These are phyloP conservation scores for Sinosuthora webbiana DNA, from an alignment of 2,113 vertebrate species.

Conservation along the genomic window DNA sequence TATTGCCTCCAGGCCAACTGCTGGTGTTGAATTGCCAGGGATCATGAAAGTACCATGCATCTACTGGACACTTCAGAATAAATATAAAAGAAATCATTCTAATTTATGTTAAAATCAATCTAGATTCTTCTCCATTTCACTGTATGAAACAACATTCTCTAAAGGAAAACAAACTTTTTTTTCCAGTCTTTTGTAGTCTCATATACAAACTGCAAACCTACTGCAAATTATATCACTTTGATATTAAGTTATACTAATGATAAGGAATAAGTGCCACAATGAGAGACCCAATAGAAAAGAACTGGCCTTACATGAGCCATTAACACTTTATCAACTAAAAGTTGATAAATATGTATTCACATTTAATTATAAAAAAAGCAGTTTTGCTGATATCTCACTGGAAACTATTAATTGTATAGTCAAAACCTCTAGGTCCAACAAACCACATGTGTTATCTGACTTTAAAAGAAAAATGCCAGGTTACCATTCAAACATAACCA, in stretches of 20 bases:
- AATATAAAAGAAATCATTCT: neutral
- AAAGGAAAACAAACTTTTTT: neutral
- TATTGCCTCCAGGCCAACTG: slow-evolving; percentile 25
- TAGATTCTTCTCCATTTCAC: neutral
- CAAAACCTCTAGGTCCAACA: neutral
- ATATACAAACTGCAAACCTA: neutral
- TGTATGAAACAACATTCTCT: neutral
- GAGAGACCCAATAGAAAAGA: neutral
- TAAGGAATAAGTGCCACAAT: neutral
- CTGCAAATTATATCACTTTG: neutral
- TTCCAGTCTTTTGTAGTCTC: neutral
- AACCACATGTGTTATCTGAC: neutral
- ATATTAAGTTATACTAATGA: neutral
- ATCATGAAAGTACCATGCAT: neutral
- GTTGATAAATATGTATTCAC: neutral
- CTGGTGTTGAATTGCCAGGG: neutral
- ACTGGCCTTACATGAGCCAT: neutral
- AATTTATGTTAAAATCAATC: neutral
- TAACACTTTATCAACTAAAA: neutral
- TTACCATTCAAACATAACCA: neutral
- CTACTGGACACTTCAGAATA: neutral
- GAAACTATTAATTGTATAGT: neutral
- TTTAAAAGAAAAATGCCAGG: neutral
- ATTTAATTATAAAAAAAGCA: neutral
- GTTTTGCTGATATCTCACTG: neutral